Evolutionary conservation across 2,113 vertebrate genomes (phyloP).

Genomic region (Nothoprocta perdicaria): DNA sequence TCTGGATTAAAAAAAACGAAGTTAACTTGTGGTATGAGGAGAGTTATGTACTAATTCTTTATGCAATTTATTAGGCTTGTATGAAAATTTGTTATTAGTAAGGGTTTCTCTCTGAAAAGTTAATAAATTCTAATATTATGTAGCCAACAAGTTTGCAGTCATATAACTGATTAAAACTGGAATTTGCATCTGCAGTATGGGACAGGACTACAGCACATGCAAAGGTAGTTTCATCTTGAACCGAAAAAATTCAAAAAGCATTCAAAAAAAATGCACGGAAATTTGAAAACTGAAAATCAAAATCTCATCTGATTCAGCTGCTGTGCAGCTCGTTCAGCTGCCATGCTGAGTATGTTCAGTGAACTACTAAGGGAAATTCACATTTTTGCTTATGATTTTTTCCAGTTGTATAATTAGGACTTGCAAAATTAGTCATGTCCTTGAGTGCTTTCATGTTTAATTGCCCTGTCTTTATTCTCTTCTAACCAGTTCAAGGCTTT

Average conservation of each 20-base stretch:
- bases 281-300: neutral
- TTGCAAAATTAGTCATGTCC: neutral
- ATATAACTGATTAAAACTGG: neutral
- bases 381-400: neutral
- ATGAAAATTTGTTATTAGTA: neutral
- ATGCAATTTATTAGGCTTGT: neutral
- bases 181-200: neutral
- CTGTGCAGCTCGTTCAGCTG: neutral
- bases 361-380: neutral
- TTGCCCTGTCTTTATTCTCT: neutral
- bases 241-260: neutral
- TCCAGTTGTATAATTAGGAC: neutral
- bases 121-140: neutral
- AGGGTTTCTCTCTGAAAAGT: neutral
- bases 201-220: neutral
- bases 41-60: no score
- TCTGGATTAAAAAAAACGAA: no score
- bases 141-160: neutral
- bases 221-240: neutral
- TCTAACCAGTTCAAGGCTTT: neutral
- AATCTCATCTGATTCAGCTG: neutral
- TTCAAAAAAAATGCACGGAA: neutral
- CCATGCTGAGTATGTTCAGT: neutral
- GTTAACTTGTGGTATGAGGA: no score
- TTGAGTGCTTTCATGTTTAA: neutral